Evolutionary conservation across 2,888 invertebrate species (phyloP), one percentile per base, ranked within the genome.

Genomic region (Catocala sponsa): DNA sequence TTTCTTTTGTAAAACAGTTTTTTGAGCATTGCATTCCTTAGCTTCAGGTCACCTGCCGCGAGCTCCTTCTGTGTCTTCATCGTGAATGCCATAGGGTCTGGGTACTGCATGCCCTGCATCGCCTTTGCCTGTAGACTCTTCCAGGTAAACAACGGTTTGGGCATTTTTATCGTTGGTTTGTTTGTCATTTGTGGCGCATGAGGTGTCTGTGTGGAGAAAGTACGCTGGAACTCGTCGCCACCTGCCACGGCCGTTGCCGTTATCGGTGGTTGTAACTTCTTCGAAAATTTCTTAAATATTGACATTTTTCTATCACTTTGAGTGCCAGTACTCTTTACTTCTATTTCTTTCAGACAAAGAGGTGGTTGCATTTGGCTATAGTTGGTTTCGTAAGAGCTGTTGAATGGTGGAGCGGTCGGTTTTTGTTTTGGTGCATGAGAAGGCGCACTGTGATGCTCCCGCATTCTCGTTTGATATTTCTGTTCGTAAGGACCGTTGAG

Each of bases 321-420:
- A 1, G 91, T 92, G 5, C 85, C 91, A 44, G 84, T 89, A 68
- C 90, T 94, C 73, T 90, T 92, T 0, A 94, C 91, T 85, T 94
- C 94, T 51, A 94, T 85, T 75, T 94, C 92, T 70, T 90, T 92
- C 0, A 94, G 73, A 63, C 92, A 92, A 0, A 93, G 68, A 2
- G 92, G 92, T 9, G 87, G 59, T 10, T 79, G 85, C 42, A 75
- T 65, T 43, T 77, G 81, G 12, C 72, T 72, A 64, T 78, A 84
- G 15, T 41, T 59, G 9, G 55, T 74, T 15, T 81, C 80, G 64
- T 79, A 82, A 9, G 79, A 44, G 32, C 76, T 76, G 38, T 79
- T 74, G n/a, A 70, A 64, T 48, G 83, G 74, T 54, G 79, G 71
- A 57, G 79, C 70, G 47, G 79, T 63, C 44, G 78, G 65, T 65